Conservation (phyloP, 23 tunicate genomes). For the Phallusia fumigata region DNA sequence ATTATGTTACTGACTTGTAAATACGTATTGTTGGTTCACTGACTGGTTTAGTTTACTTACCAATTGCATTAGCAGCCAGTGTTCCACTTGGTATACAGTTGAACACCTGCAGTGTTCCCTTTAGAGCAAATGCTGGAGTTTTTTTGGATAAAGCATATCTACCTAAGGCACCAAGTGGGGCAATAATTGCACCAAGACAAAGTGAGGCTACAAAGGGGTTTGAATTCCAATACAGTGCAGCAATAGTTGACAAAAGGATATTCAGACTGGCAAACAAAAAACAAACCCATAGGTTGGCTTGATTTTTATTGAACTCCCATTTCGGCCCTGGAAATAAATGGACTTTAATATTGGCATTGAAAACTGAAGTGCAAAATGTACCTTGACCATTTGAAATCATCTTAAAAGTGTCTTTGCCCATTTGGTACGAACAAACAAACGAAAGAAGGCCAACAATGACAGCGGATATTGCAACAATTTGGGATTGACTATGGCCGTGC, state of each 20-base stretch:
- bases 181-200: background rate
- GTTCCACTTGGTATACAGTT: background rate
- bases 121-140: background rate
- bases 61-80: background rate
- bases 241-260: background rate
- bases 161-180: background rate
- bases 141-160: background rate
- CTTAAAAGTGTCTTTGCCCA: conserved; percentile 28
- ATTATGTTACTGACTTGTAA: no score
- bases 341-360: no score
- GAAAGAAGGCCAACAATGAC: conserved; percentile 38
- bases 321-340: background rate
- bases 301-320: background rate
- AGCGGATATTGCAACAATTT: conserved; percentile 35
- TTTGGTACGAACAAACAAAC: conserved; percentile 26
- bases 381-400: background rate
- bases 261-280: background rate
- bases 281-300: background rate
- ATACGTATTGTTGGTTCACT: no score
- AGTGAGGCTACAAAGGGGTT: background rate
- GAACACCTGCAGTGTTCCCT: background rate
- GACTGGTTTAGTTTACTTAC: background rate
- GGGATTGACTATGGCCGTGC: conserved; percentile 13
- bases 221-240: background rate
- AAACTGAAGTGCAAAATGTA: no score